Evolutionary conservation across 2,797 vertebrate genomes (phyloP).

Genomic region (Malacoctenus gilli): DNA sequence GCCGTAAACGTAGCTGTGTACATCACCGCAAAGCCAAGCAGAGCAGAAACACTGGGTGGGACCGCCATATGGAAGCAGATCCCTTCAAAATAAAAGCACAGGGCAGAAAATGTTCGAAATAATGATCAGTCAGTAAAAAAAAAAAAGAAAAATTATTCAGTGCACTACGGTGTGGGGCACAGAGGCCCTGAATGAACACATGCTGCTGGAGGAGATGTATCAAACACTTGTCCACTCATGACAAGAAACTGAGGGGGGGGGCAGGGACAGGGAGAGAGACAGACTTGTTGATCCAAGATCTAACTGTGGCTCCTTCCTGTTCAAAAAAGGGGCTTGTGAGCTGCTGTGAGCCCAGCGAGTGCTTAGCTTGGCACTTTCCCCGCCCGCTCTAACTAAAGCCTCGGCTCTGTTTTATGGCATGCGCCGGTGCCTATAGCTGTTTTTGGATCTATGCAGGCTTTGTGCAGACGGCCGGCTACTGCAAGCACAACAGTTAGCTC

Average conservation of each 20-base stretch:
- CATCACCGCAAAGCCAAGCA: too few species aligned
- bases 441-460: conserved; percentile 50
- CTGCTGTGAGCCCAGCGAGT: conserved; percentile 44
- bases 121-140: too few species aligned
- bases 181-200: conserved; percentile 68
- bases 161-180: conserved; percentile 50
- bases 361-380: conserved; percentile 62
- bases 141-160: too few species aligned
- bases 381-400: conserved; percentile 48
- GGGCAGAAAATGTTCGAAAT: too few species aligned
- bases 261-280: conserved; percentile 52
- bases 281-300: conserved; percentile 65
- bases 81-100: too few species aligned
- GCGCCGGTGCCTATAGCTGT: conserved; percentile 28
- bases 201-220: conserved; percentile 64
- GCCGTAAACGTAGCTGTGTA: too few species aligned
- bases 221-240: conserved; percentile 63
- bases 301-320: conserved; percentile 66
- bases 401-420: conserved; percentile 39
- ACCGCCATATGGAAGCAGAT: too few species aligned
- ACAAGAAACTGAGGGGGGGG: too few species aligned
- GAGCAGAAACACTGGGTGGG: too few species aligned
- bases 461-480: conserved; percentile 26
- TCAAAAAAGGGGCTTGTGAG: conserved; percentile 42
- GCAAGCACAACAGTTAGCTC: background rate